Evolutionary conservation across 2,113 vertebrate genomes (phyloP).

Genomic region (Chrysochloris asiatica): DNA sequence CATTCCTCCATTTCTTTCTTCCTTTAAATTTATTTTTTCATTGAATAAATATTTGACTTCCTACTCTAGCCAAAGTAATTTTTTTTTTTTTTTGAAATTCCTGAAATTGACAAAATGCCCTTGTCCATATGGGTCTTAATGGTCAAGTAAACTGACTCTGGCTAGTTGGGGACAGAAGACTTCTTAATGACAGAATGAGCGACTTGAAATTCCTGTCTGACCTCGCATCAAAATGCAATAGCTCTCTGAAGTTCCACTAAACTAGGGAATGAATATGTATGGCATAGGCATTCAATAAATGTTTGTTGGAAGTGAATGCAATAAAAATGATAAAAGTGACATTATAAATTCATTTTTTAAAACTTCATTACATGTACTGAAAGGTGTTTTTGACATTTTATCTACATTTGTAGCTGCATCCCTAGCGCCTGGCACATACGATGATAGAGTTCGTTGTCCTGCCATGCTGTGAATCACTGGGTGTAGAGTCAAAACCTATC

Average conservation of each 20-base stretch:
- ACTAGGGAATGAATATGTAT: conserved; percentile 61
- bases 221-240: conserved; percentile 49
- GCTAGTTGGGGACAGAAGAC: neutral
- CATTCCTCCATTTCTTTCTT: neutral
- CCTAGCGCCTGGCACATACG: neutral
- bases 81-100: conserved; percentile 1
- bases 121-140: neutral
- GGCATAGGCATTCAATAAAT: conserved; percentile 53
- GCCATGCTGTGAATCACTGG: neutral
- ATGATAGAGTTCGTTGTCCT: neutral
- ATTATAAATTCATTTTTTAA: conserved; percentile 61
- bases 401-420: conserved; percentile 22
- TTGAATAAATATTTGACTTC: conserved; percentile 24
- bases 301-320: conserved; percentile 68
- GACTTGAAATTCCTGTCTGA: conserved; percentile 11
- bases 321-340: conserved; percentile 69
- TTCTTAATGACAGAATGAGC: neutral
- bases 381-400: conserved; percentile 57
- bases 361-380: conserved; percentile 58
- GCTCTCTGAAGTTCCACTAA: conserved; percentile 49
- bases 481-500: neutral
- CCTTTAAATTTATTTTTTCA: neutral
- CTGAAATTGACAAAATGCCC: neutral
- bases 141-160: neutral
- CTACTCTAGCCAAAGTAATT: neutral